Evolutionary conservation across 2,113 vertebrate species (phyloP), one percentile per base, ranked within the genome.

Genomic region (Platycercus adscitus): DNA sequence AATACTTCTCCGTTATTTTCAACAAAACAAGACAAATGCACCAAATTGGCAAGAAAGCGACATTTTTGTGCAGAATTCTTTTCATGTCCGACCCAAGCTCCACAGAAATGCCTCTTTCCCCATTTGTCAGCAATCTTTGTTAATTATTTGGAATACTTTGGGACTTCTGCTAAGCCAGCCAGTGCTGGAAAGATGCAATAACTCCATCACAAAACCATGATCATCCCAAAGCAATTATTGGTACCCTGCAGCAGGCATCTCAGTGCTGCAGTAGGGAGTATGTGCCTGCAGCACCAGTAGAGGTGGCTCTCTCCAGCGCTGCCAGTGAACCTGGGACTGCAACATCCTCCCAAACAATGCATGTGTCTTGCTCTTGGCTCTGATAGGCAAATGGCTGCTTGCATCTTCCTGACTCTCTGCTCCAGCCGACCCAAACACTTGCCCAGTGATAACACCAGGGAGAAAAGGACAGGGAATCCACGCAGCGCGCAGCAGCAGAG

Each of bases 1-100:
- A 97, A 97, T 94, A 95, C 68, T 95, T 92, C 20, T 71, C 92
- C 93, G 86, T 81, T 97, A 82, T 71, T 88, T 85, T 97, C 95
- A 95, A 94, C 86, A 87, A 94, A 96, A 96, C 92, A 89, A 58
- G 89, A 93, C 89, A 53, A 92, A 91, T 95, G 95, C 44, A 75
- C 68, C 47, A 71, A 83, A 81, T 81, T 95, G 96, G 90, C 95
- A 97, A 96, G 91, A 71, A 71, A 94, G 86, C 2, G 96, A 93
- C 94, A 91, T 95, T 95, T 95, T 93, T 94, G 86, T 83, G 63
- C 31, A 31, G 81, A 83, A 95, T 96, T 94, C 90, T 86, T 87
- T 29, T 29, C 66, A 44, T 88, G 78, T 92, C 95, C 91, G 17
- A 91, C 10, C 69, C 37, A 12, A 86, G 79, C 81, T 60, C 73